Conservation (phyloP, 2,888 invertebrate species). For the Drosophila robusta region DNA sequence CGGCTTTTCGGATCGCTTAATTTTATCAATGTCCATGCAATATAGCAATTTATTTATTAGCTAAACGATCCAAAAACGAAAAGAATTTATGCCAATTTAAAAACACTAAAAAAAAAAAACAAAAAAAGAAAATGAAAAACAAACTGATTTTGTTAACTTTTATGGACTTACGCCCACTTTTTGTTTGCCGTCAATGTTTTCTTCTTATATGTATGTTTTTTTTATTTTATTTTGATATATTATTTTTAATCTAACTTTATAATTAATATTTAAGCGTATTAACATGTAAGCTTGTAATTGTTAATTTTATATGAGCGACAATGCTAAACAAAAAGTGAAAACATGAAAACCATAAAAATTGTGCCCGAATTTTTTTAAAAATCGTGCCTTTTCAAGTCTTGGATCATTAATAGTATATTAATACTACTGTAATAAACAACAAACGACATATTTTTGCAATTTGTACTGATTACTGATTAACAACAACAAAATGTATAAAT, state of each 20-base stretch:
- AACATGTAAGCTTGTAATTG: conserved; percentile 75
- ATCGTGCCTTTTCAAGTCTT: conserved; percentile 37
- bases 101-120: conserved; percentile 1
- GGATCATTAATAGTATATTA: conserved; percentile 45
- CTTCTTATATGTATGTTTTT: conserved; percentile 44
- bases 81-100: conserved; percentile 39
- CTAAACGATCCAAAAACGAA: conserved; percentile 29
- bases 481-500: conserved; percentile 51
- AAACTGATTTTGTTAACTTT: conserved; percentile 39
- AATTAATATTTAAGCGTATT: conserved; percentile 72
- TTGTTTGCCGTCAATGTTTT: conserved; percentile 51
- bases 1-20: conserved; percentile 29
- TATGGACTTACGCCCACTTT: conserved; percentile 26
- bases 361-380: conserved; percentile 37
- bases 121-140: conserved; percentile 2
- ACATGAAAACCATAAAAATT: conserved; percentile 9
- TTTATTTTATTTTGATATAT: conserved; percentile 30
- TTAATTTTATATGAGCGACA: conserved; percentile 52
- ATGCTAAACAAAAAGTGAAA: conserved; percentile 10
- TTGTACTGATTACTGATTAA: conserved; percentile 83
- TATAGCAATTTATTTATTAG: conserved; percentile 40
- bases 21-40: conserved; percentile 30
- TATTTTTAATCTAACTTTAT: conserved; percentile 69
- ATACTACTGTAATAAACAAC: conserved; percentile 41
- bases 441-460: conserved; percentile 64